Percentiles rank a stretch among this genome's conserved stretches.
phyloP scores from a whole-genome alignment of 1,140 invertebrate species.

The Drosophila asahinai region DNA sequence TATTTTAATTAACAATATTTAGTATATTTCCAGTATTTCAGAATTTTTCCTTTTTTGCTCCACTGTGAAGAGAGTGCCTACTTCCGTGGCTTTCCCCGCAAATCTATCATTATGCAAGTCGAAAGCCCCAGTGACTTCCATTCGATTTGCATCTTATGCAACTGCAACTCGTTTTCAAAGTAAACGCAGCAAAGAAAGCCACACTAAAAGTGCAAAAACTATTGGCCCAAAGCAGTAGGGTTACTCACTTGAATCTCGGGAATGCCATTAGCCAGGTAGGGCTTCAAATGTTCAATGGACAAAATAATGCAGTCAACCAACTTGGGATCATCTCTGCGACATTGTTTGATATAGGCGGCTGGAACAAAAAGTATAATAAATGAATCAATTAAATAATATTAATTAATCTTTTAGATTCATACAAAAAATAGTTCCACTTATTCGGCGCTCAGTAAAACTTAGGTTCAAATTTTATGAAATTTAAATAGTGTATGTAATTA shows the following conservation, averaged over 20 bases:
- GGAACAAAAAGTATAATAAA: constrained; percentile 68
- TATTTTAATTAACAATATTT: neutral
- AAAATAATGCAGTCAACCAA: constrained; percentile 88
- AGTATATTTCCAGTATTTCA: neutral
- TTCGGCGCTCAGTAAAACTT: neutral
- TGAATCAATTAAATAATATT: no score
- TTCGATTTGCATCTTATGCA: constrained; percentile 59
- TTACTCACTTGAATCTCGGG: constrained; percentile 87
- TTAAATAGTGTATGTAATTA: no score
- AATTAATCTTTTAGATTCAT: neutral
- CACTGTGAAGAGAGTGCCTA: constrained; percentile 25
- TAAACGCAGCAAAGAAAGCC: constrained; percentile 12
- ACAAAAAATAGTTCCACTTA: neutral
- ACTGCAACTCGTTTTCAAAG: constrained; percentile 59
- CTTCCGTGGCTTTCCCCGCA: constrained; percentile 30
- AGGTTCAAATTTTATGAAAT: no score
- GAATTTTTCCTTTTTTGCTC: neutral
- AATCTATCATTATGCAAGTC: constrained; percentile 50
- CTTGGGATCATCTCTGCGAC: constrained; percentile 88
- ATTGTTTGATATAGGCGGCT: constrained; percentile 91
- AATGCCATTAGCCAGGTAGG: constrained; percentile 89
- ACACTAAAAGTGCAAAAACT: constrained; percentile 3
- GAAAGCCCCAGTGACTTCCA: constrained; percentile 56
- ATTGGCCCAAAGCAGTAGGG: constrained; percentile 3
- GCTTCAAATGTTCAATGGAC: constrained; percentile 88